phyloP scores from a whole-genome alignment of 1,140 invertebrate species.

The Pseudomyrmex cubaensis region DNA sequence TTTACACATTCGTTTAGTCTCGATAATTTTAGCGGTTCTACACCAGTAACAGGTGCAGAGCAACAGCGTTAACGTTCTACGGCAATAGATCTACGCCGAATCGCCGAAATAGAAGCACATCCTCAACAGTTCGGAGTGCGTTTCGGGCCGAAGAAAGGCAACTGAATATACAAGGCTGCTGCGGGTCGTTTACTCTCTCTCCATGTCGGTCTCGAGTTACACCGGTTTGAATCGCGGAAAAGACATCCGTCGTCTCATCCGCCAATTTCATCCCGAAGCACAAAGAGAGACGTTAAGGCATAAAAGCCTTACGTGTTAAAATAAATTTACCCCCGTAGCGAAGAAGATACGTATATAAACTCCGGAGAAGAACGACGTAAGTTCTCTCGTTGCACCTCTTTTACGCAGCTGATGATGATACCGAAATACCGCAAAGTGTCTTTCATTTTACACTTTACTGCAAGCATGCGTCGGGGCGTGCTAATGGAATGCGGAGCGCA shows the following conservation, averaged over 20 bases:
- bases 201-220: slow-evolving; percentile 8
- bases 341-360: background rate
- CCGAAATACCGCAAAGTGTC: slow-evolving; percentile 39
- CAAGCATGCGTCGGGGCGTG: background rate
- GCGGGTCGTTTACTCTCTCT: slow-evolving; percentile 43
- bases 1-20: background rate
- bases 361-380: slow-evolving; percentile 17
- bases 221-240: slow-evolving; percentile 33
- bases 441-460: slow-evolving; percentile 27
- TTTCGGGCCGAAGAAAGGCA: slow-evolving; percentile 39
- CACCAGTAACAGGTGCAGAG: slow-evolving; percentile 33
- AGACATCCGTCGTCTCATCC: slow-evolving; percentile 19
- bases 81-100: slow-evolving; percentile 14
- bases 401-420: background rate
- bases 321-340: slow-evolving; percentile 50
- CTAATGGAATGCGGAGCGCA: slow-evolving; percentile 35
- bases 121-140: slow-evolving; percentile 28
- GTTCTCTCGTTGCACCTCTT: slow-evolving; percentile 1
- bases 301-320: slow-evolving; percentile 57
- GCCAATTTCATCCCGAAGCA: slow-evolving; percentile 26
- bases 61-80: slow-evolving; percentile 13
- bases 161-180: slow-evolving; percentile 25
- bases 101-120: slow-evolving; percentile 61
- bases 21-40: slow-evolving; percentile 38
- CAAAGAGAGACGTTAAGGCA: slow-evolving; percentile 15